Conservation (phyloP, 1,140 invertebrate genomes). For the Teleogryllus occipitalis region DNA sequence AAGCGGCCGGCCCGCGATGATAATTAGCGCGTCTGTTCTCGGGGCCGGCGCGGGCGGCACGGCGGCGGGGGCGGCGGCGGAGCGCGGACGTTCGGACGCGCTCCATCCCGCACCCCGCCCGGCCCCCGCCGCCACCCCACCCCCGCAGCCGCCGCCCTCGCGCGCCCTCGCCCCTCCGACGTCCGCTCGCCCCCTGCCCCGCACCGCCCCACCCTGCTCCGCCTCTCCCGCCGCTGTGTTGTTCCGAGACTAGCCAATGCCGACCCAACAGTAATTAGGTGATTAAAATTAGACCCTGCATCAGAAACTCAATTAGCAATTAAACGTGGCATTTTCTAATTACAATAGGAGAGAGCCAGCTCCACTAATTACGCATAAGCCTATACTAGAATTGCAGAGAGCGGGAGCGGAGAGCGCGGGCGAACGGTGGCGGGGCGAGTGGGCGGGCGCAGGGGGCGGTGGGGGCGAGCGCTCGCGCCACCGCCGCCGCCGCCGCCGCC, state of each 20-base stretch:
- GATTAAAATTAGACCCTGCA: constrained; percentile 55
- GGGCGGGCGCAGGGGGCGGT: too few relatives aligned
- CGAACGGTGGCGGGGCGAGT: background rate
- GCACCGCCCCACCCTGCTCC: background rate
- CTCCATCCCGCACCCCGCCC: background rate
- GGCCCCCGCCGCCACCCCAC: background rate
- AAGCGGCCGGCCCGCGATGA: constrained; percentile 7
- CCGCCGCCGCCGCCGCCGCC: too few relatives aligned
- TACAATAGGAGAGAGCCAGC: constrained; percentile 35
- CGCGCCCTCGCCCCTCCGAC: background rate
- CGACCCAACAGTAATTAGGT: constrained; percentile 43
- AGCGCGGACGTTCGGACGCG: too few relatives aligned
- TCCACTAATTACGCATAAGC: constrained; percentile 17
- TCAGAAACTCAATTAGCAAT: constrained; percentile 56
- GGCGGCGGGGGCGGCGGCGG: too few relatives aligned
- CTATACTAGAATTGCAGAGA: constrained; percentile 20
- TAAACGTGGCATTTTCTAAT: constrained; percentile 55
- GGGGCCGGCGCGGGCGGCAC: too few relatives aligned
- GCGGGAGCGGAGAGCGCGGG: constrained; percentile 17
- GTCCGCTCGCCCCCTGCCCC: background rate
- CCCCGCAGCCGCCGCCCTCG: background rate
- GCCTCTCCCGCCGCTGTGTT: constrained; percentile 2
- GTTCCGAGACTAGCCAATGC: constrained; percentile 36
- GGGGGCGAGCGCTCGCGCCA: too few relatives aligned
- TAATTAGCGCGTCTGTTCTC: constrained; percentile 15